Conservation (phyloP, 2,797 vertebrate genomes). For the Leptatherina wallacei region DNA sequence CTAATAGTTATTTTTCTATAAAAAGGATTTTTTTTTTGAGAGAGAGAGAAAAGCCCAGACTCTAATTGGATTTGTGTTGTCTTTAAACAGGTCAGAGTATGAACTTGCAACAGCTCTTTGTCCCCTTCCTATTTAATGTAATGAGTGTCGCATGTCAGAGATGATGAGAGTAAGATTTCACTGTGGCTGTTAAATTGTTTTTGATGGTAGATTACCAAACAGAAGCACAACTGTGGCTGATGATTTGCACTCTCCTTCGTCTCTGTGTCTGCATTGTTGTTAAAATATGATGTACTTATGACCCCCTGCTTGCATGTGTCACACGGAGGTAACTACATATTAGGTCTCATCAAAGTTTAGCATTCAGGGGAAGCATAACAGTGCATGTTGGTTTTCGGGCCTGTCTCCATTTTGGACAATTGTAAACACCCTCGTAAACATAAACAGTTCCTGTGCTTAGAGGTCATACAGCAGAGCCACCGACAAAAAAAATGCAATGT, state of each 20-base stretch:
- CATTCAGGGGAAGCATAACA: no score
- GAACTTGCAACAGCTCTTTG: neutral
- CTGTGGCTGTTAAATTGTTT: slow-evolving; percentile 7
- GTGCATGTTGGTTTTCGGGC: no score
- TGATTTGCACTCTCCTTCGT: neutral
- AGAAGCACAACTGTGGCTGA: slow-evolving; percentile 1
- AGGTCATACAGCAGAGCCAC: no score
- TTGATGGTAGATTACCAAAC: neutral
- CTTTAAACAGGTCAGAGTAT: neutral
- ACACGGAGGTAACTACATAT: slow-evolving; percentile 7
- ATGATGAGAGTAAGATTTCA: slow-evolving; percentile 12
- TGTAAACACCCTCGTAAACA: no score
- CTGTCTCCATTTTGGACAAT: neutral
- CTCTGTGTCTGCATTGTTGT: neutral
- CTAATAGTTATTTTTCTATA: neutral
- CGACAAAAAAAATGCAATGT: neutral
- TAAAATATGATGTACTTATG: neutral
- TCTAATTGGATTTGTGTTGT: neutral
- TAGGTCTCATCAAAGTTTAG: neutral
- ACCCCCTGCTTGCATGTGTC: neutral
- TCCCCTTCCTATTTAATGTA: neutral
- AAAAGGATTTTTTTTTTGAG: neutral
- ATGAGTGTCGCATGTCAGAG: slow-evolving; percentile 8
- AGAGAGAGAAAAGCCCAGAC: neutral
- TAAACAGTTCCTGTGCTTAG: no score